Conservation (phyloP, 2,888 invertebrate genomes). For the Carcina quercana region DNA sequence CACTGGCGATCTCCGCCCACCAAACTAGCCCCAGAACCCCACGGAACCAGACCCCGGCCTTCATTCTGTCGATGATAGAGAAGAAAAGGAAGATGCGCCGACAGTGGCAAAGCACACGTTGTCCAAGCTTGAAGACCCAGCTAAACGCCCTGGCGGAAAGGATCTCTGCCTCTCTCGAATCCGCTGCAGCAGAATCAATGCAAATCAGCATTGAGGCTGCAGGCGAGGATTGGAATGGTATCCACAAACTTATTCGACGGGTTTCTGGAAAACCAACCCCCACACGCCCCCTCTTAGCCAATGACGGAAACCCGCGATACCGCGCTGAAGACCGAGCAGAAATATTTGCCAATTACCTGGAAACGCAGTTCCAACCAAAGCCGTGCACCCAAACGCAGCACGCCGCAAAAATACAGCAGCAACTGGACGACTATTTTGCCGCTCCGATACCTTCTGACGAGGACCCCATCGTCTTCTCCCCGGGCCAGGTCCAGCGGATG, state of each 20-base stretch:
- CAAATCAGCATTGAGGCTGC: not conserved
- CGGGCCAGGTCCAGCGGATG: conserved; percentile 4
- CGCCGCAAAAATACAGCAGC: not conserved
- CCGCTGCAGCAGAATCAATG: not conserved
- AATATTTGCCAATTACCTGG: not conserved
- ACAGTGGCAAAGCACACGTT: not conserved
- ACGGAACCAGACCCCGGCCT: not conserved
- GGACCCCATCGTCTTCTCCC: conserved; percentile 7
- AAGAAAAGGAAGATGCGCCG: not conserved
- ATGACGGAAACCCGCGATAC: conserved; percentile 1
- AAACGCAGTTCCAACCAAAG: not conserved
- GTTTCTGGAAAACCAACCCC: not conserved
- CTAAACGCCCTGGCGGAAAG: not conserved
- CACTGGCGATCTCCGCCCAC: not conserved
- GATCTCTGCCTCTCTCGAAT: not conserved
- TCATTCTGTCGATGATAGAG: not conserved
- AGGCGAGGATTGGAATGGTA: not conserved
- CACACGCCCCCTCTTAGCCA: not conserved
- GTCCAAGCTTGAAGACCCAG: not conserved
- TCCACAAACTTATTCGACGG: not conserved
- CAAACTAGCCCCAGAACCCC: not conserved
- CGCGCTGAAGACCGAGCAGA: conserved; percentile 2
- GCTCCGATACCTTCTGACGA: not conserved
- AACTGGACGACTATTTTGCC: not conserved
- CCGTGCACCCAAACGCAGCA: not conserved